Conservation (phyloP, 2,888 invertebrate genomes). For the Choreutis nemorana region DNA sequence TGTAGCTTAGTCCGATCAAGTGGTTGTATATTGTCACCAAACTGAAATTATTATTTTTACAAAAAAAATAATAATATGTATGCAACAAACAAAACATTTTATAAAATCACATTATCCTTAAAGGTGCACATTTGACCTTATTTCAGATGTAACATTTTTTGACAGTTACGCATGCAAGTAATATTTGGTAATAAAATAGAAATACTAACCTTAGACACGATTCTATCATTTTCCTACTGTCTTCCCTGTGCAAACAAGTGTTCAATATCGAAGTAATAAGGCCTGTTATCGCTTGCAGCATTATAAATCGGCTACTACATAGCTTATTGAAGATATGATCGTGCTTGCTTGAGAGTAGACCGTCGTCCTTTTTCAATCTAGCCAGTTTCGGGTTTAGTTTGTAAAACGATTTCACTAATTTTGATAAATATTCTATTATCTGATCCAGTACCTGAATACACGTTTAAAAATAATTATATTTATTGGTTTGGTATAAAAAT, state of each 20-base stretch:
- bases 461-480: no score
- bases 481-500: slow-evolving; percentile 7
- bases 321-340: slow-evolving; percentile 60
- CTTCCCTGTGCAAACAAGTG: slow-evolving; percentile 64
- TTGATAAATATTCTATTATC: slow-evolving; percentile 60
- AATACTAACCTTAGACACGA: slow-evolving; percentile 61
- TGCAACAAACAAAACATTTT: no score
- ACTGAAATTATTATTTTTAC: no score
- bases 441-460: slow-evolving; percentile 66
- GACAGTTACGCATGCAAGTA: no score
- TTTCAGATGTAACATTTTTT: slow-evolving; percentile 1
- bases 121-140: neutral
- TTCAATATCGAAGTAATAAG: slow-evolving; percentile 61
- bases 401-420: slow-evolving; percentile 59
- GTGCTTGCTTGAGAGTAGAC: slow-evolving; percentile 47
- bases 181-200: slow-evolving; percentile 1
- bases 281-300: slow-evolving; percentile 61
- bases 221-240: slow-evolving; percentile 64
- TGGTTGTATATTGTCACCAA: slow-evolving; percentile 71
- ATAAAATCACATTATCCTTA: neutral
- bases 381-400: slow-evolving; percentile 58
- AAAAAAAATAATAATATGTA: no score
- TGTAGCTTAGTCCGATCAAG: slow-evolving; percentile 66
- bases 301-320: slow-evolving; percentile 61
- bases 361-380: slow-evolving; percentile 47